phyloP scores from a whole-genome alignment of 2,888 invertebrate species.

The Caenorhabditis afra region DNA sequence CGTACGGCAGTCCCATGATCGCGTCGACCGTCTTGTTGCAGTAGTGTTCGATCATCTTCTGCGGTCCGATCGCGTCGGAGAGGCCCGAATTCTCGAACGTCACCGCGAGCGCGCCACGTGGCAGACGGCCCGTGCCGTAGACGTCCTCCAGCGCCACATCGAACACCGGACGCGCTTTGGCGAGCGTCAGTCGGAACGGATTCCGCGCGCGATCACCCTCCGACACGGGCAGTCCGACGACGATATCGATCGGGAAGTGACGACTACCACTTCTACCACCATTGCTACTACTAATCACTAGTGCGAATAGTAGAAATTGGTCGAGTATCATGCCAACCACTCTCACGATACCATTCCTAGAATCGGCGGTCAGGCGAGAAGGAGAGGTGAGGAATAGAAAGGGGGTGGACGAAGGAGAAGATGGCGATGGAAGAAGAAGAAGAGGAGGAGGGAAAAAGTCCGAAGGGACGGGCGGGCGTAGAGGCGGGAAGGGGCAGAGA shows the following conservation, averaged over 20 bases:
- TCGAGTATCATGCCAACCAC: constrained; percentile 44
- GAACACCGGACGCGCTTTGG: constrained; percentile 76
- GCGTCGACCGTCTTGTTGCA: constrained; percentile 84
- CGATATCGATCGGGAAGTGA: constrained; percentile 71
- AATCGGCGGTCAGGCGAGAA: not conserved
- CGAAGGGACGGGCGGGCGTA: constrained; percentile 16
- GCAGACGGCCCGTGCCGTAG: constrained; percentile 63
- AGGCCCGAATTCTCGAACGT: constrained; percentile 76
- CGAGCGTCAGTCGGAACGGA: constrained; percentile 75
- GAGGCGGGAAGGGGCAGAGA: constrained; percentile 47
- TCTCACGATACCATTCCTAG: constrained; percentile 48
- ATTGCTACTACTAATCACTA: constrained; percentile 26
- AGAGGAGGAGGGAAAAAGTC: not conserved
- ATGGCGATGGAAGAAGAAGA: not conserved
- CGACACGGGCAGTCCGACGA: constrained; percentile 74
- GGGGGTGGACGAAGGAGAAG: not conserved
- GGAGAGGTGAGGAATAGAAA: not conserved
- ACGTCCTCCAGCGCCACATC: constrained; percentile 79
- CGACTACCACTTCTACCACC: not conserved
- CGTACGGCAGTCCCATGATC: constrained; percentile 91
- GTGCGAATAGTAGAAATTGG: constrained; percentile 39
- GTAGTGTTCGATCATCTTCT: constrained; percentile 77
- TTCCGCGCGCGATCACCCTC: constrained; percentile 72
- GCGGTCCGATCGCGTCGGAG: constrained; percentile 77
- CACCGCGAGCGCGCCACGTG: constrained; percentile 62